Base-by-base conservation (phyloP, 2,888 invertebrate genomes). In the Arrhopalites spinosus region DNA sequence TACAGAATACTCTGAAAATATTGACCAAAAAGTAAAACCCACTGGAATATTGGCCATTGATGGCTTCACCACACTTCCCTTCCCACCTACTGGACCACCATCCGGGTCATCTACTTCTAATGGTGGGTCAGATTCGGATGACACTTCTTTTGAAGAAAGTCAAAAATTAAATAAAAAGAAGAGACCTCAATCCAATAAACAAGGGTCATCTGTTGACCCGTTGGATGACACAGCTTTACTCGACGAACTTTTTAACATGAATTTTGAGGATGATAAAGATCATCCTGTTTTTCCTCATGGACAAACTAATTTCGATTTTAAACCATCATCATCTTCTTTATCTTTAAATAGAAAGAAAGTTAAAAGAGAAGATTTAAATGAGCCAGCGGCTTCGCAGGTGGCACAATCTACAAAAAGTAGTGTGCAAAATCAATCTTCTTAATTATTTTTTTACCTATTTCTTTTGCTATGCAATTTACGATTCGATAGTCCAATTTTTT, bases 271-370 rank as follows among this genome's bases (percentile, higher is more conserved):
- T 29, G 68, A 68, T 25, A 68, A 47, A 25, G n/a, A 47, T 7
- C 53, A 50, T 29, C 50, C 50, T 2, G 50, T 68, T 50, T 68
- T 68, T 27, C 29, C 68, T 1, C 11, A 68, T 50, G 50, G 27
- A 50, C 68, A 68, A 23, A 50, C 68, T 50, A 68, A 68, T 68
- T 68, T 68, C 25, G 47, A 68, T 25, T 68, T 63, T n/a, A 63
- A 15, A 13, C 59, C 25, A 8, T 7, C 23, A 13, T 23, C 27
- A 2, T 23, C 59, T 5, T 25, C 3, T 11, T 7, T 36, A 11
- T 36, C 11, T 36, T 36, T 11, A 36, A 36, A 11, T 36, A 36
- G 36, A 7, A 7, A 7, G 5, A 36, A 36, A 36, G 36, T 36
- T 3, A 36, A 36, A 36, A 36, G 11, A 11, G 11, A 45, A 8